Evolutionary conservation across 1,140 invertebrate genomes (phyloP).

Genomic region (Triops cancriformis): DNA sequence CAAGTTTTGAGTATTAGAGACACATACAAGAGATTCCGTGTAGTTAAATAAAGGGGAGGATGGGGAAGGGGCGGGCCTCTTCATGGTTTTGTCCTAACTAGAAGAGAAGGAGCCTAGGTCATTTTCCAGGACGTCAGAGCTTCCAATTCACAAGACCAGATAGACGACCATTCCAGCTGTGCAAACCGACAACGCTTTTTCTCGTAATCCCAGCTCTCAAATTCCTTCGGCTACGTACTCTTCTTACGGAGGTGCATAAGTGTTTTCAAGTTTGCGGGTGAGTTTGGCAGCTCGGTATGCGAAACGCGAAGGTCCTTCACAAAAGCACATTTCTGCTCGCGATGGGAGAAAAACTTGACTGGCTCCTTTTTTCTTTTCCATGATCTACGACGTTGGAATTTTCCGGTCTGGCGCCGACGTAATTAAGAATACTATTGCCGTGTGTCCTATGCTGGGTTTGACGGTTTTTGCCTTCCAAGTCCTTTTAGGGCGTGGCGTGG

Average conservation of each 20-base stretch:
- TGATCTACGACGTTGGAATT: neutral
- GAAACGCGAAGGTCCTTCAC: neutral
- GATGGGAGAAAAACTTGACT: neutral
- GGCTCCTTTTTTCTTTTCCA: neutral
- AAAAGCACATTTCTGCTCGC: neutral
- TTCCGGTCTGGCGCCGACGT: neutral
- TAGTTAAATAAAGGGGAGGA: conserved; percentile 19
- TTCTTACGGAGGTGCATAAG: neutral
- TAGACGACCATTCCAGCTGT: neutral
- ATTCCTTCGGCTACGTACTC: neutral
- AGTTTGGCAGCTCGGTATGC: neutral
- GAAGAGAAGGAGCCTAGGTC: neutral
- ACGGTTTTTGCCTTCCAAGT: neutral
- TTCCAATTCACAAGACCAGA: neutral
- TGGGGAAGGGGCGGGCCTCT: conserved; percentile 27
- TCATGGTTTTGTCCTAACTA: conserved; percentile 21
- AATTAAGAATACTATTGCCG: neutral
- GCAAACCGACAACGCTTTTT: neutral
- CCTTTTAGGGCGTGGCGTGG: neutral
- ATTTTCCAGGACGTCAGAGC: neutral
- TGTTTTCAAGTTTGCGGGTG: neutral
- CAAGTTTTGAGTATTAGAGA: conserved; percentile 1
- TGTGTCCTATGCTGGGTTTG: neutral
- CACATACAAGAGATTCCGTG: neutral
- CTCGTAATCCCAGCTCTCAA: neutral